Evolutionary conservation across 1,140 invertebrate genomes (phyloP).

Genomic region (Archivesica marissinica): DNA sequence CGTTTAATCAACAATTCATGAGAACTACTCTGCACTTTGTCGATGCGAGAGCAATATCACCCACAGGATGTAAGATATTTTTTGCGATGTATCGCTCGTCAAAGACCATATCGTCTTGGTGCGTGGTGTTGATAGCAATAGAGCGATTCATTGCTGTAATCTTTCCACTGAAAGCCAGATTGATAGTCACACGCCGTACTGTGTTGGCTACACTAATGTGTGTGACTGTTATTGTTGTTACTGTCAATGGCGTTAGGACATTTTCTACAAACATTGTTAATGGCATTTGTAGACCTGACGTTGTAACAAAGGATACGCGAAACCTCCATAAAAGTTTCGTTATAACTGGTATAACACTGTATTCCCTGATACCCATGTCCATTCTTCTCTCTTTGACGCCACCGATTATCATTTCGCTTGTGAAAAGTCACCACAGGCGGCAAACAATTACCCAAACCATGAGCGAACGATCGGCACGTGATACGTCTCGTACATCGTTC

Average conservation of each 20-base stretch:
- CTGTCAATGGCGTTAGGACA: background rate
- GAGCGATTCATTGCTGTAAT: constrained; percentile 15
- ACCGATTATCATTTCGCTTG: background rate
- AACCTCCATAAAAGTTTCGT: background rate
- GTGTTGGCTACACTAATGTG: background rate
- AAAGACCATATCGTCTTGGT: constrained; percentile 13
- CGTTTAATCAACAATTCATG: constrained; percentile 42
- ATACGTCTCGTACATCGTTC: background rate
- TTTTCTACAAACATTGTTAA: background rate
- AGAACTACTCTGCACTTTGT: background rate
- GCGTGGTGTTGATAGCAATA: background rate
- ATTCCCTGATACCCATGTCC: background rate
- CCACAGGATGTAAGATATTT: background rate
- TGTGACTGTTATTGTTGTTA: background rate
- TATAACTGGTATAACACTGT: background rate
- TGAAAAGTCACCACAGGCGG: background rate
- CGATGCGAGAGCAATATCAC: background rate
- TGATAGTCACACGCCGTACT: background rate
- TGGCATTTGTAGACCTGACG: background rate
- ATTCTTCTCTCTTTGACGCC: background rate
- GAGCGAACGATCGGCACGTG: background rate
- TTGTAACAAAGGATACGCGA: background rate
- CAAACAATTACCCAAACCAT: background rate
- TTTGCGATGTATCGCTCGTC: background rate
- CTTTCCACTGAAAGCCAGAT: constrained; percentile 6